These are phyloP conservation scores for Neoniphon sammara DNA, from an alignment of 2,797 vertebrate species.

Conservation along the genomic window DNA sequence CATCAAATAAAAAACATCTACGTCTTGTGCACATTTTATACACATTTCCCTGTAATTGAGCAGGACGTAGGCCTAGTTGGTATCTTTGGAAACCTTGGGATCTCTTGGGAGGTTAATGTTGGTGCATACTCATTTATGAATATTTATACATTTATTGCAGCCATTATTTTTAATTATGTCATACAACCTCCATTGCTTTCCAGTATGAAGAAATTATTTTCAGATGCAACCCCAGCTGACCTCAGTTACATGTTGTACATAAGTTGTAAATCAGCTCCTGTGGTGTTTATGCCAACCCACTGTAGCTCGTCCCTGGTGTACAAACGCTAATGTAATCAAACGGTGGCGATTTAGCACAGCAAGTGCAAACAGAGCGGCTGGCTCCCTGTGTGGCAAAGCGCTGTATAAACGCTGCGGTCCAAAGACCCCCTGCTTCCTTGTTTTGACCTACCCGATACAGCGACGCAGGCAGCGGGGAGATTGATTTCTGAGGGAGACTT, in stretches of 20 bases:
- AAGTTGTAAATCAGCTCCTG: constrained; percentile 34
- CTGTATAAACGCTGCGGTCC: constrained; percentile 53
- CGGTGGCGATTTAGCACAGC: constrained; percentile 51
- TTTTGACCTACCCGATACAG: constrained; percentile 51
- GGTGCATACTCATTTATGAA: too few relatives aligned
- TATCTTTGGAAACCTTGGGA: too few relatives aligned
- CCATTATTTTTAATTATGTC: too few relatives aligned
- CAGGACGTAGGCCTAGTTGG: too few relatives aligned
- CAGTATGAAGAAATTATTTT: constrained; percentile 13
- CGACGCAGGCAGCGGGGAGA: constrained; percentile 51
- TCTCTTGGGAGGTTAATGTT: too few relatives aligned
- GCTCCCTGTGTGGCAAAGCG: constrained; percentile 65
- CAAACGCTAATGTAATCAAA: constrained; percentile 72
- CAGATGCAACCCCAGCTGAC: constrained; percentile 9
- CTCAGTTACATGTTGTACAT: constrained; percentile 8
- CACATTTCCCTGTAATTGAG: too few relatives aligned
- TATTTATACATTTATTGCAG: too few relatives aligned
- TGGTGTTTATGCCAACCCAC: constrained; percentile 62
- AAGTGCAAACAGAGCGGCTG: constrained; percentile 54
- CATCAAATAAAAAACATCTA: too few relatives aligned
- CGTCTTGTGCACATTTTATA: too few relatives aligned
- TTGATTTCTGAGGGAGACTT: constrained; percentile 48
- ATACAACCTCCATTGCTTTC: too few relatives aligned
- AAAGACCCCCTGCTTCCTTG: neutral
- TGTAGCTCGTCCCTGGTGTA: constrained; percentile 32